phyloP scores from a whole-genome alignment of 2,888 invertebrate genomes.

The Mallateleia sp. region DNA sequence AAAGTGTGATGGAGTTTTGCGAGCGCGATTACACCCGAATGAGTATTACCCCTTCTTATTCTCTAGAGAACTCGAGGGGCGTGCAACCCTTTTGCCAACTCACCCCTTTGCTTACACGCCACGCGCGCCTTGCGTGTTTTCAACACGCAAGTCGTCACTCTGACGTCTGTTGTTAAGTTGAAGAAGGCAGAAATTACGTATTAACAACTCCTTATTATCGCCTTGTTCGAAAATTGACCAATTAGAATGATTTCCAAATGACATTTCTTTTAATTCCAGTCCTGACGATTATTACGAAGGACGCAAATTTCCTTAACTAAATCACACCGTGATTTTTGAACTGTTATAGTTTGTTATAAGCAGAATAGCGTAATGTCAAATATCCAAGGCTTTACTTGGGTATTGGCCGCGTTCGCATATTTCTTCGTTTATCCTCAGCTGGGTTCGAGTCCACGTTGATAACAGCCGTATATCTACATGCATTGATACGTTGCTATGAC shows the following conservation, averaged over 20 bases:
- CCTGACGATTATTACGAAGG: neutral
- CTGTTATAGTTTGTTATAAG: neutral
- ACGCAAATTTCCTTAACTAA: neutral
- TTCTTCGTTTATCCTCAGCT: conserved; percentile 41
- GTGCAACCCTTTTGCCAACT: conserved; percentile 86
- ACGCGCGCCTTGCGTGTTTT: conserved; percentile 78
- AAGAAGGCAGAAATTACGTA: conserved; percentile 69
- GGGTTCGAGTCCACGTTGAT: conserved; percentile 53
- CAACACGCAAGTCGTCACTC: conserved; percentile 76
- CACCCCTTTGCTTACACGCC: conserved; percentile 75
- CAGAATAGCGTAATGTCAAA: conserved; percentile 73
- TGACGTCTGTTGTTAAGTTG: conserved; percentile 60
- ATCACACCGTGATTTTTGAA: neutral
- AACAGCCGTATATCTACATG: conserved; percentile 66
- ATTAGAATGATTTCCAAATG: conserved; percentile 47
- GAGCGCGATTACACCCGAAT: conserved; percentile 90
- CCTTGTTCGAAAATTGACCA: conserved; percentile 44
- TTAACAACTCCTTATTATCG: conserved; percentile 69
- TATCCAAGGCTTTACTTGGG: conserved; percentile 84
- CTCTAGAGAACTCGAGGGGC: conserved; percentile 80
- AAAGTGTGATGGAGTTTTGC: conserved; percentile 90
- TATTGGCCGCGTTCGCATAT: conserved; percentile 79
- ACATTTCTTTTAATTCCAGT: conserved; percentile 27
- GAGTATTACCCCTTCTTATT: conserved; percentile 88
- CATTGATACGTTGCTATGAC: conserved; percentile 59